phyloP scores from a whole-genome alignment of 2,888 invertebrate species.

The Drosophila tripunctata region DNA sequence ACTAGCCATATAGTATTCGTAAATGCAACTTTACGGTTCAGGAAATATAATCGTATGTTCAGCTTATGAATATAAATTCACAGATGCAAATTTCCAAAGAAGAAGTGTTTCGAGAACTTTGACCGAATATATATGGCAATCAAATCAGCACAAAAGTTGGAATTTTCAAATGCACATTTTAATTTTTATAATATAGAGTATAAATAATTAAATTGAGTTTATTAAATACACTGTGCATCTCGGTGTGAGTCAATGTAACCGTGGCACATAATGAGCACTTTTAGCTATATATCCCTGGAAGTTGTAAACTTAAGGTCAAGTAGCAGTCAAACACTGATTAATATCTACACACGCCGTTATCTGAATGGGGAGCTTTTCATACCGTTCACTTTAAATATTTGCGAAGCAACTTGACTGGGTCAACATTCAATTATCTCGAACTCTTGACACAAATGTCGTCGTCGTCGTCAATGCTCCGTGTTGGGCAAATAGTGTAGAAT shows the following conservation, averaged over 20 bases:
- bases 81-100: not conserved
- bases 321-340: conserved; percentile 42
- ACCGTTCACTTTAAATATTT: conserved; percentile 62
- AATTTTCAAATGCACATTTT: not conserved
- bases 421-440: conserved; percentile 65
- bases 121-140: not conserved
- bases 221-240: not conserved
- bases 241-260: not conserved
- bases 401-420: conserved; percentile 35
- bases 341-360: conserved; percentile 33
- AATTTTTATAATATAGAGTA: not conserved
- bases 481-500: conserved; percentile 42
- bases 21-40: not conserved
- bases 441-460: conserved; percentile 70
- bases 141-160: not conserved
- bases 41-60: not conserved
- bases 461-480: conserved; percentile 37
- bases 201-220: not conserved
- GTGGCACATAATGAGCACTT: not conserved
- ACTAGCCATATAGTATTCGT: not conserved
- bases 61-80: not conserved
- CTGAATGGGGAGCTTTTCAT: conserved; percentile 23
- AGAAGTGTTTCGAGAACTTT: not conserved
- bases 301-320: conserved; percentile 28
- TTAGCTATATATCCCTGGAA: not conserved